These are phyloP conservation scores for Agrotis ipsilon DNA, from an alignment of 2,888 invertebrate species.

Conservation along the genomic window DNA sequence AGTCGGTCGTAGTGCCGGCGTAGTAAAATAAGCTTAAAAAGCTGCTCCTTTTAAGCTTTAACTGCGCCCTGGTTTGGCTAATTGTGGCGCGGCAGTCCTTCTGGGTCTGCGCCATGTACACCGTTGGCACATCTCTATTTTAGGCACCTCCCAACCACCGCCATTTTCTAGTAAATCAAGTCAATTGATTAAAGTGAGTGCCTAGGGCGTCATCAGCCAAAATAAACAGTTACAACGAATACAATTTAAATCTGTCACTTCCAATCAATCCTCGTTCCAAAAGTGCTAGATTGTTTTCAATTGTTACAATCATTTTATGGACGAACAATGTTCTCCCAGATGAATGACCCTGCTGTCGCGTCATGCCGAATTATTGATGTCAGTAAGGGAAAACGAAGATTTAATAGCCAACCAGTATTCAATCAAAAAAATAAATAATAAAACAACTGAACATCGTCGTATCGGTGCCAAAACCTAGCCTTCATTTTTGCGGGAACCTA, in stretches of 20 bases:
- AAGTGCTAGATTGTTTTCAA: constrained; percentile 34
- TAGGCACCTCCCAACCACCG: too few species aligned
- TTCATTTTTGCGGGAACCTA: constrained; percentile 4
- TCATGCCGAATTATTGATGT: constrained; percentile 16
- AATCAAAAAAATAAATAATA: background rate
- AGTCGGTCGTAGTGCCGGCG: too few species aligned
- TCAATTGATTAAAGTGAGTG: background rate
- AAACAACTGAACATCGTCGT: background rate
- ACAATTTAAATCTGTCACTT: constrained; percentile 40
- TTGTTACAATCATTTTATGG: constrained; percentile 32
- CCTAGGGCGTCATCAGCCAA: constrained; percentile 30
- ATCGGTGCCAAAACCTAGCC: background rate
- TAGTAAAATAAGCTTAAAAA: too few species aligned
- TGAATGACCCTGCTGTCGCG: background rate
- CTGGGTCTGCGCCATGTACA: too few species aligned
- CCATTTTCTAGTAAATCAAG: background rate
- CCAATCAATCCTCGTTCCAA: constrained; percentile 36
- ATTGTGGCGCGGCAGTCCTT: too few species aligned
- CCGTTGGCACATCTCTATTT: too few species aligned
- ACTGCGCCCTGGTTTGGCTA: too few species aligned
- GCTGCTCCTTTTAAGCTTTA: too few species aligned
- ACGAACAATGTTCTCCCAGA: constrained; percentile 10
- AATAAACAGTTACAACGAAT: constrained; percentile 34
- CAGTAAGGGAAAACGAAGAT: constrained; percentile 3
- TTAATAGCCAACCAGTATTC: too few species aligned